Percentiles rank a stretch among this genome's conserved stretches.
Conservation (phyloP, 2,113 vertebrate genomes). For the Orcinus orca region DNA sequence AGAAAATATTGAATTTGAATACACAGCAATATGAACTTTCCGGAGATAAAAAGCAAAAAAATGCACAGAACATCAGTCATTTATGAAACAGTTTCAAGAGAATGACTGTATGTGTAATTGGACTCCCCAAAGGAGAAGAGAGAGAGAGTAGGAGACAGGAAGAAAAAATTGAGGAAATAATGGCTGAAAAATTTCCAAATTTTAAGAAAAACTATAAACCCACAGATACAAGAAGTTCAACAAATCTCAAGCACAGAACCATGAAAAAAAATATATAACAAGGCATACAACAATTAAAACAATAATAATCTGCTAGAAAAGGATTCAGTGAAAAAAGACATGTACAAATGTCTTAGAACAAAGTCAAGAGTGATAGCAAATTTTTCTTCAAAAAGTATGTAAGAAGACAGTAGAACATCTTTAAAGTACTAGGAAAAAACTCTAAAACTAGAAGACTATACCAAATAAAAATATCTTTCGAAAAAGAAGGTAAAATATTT, state of each 20-base stretch:
- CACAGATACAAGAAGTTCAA: neutral
- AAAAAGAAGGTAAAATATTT: neutral
- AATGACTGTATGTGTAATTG: neutral
- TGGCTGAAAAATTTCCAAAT: neutral
- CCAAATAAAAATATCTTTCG: neutral
- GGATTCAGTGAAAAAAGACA: neutral
- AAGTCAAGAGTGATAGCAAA: neutral
- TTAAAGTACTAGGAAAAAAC: neutral
- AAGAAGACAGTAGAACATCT: neutral
- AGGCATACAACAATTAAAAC: neutral
- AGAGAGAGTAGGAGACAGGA: neutral
- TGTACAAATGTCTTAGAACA: neutral
- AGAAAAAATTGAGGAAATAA: neutral
- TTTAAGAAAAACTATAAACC: neutral
- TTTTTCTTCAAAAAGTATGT: neutral
- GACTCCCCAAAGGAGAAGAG: neutral
- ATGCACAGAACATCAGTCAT: neutral
- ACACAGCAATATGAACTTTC: neutral
- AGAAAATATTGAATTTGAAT: neutral
- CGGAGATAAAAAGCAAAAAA: neutral
- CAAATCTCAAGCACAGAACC: neutral
- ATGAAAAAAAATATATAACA: neutral
- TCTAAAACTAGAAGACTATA: neutral
- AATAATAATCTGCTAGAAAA: neutral
- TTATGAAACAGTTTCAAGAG: neutral